Percentiles rank a stretch among this genome's conserved stretches.
Evolutionary conservation across 1,140 invertebrate species (phyloP).

Genomic region (Cepaea nemoralis): DNA sequence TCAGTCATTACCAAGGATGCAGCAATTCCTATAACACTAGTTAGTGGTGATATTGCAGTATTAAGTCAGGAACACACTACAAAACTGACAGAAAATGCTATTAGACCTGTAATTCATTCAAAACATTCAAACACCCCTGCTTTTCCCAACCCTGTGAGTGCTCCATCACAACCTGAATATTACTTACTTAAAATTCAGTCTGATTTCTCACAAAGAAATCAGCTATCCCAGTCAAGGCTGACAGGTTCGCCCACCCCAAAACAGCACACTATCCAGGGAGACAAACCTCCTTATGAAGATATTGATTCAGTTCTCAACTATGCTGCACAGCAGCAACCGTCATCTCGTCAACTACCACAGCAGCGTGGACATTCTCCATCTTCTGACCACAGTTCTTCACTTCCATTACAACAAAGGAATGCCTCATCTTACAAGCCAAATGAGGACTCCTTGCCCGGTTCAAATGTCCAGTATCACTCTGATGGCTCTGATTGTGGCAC

Average conservation of each 20-base stretch:
- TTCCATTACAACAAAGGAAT: neutral
- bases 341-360: constrained; percentile 1
- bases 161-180: neutral
- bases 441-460: neutral
- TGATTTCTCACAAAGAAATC: neutral
- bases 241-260: neutral
- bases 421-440: neutral
- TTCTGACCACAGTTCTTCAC: neutral
- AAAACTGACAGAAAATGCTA: constrained; percentile 25
- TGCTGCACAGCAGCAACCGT: neutral
- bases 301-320: neutral
- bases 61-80: constrained; percentile 57
- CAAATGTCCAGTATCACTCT: constrained; percentile 6
- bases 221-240: neutral
- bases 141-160: neutral
- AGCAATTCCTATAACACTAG: constrained; percentile 53
- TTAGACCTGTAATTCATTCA: neutral
- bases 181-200: neutral
- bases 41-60: constrained; percentile 60
- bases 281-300: neutral
- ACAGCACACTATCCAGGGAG: neutral
- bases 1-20: neutral
- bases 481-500: constrained; percentile 23
- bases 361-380: neutral
- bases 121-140: neutral